These are phyloP conservation scores for Buathra laborator DNA, from an alignment of 2,888 invertebrate genomes.

Conservation along the genomic window DNA sequence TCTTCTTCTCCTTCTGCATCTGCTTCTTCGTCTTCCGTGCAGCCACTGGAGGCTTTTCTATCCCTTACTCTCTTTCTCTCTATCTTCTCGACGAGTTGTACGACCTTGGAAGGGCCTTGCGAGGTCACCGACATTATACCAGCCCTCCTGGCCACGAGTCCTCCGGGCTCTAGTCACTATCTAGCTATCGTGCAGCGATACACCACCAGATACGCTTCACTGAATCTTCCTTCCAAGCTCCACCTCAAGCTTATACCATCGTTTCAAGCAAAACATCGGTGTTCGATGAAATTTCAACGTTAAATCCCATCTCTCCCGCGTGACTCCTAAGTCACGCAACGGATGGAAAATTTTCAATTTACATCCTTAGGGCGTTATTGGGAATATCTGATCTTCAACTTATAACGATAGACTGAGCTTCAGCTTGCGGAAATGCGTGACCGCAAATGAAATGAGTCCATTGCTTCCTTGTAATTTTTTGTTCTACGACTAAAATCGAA, in stretches of 20 bases:
- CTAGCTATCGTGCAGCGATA: conserved; percentile 62
- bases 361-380: not conserved
- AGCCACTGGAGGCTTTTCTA: not conserved
- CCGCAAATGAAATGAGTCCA: not conserved
- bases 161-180: conserved; percentile 54
- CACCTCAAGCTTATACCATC: not conserved
- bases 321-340: not conserved
- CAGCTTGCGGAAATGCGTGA: not conserved
- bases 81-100: conserved; percentile 80
- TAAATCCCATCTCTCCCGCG: not conserved
- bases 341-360: conserved; percentile 7
- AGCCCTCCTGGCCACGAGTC: conserved; percentile 53
- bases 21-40: conserved; percentile 21
- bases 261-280: not conserved
- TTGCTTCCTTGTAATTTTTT: not conserved
- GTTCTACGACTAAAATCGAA: too few relatives aligned
- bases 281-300: conserved; percentile 13
- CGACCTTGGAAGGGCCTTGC: conserved; percentile 85
- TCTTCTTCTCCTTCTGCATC: conserved; percentile 31
- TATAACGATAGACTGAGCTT: not conserved
- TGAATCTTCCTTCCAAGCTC: conserved; percentile 51
- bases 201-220: conserved; percentile 65
- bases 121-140: conserved; percentile 83
- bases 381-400: not conserved
- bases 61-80: conserved; percentile 23